Evolutionary conservation across 2,797 vertebrate genomes (phyloP).

Genomic region (Notolabrus celidotus): DNA sequence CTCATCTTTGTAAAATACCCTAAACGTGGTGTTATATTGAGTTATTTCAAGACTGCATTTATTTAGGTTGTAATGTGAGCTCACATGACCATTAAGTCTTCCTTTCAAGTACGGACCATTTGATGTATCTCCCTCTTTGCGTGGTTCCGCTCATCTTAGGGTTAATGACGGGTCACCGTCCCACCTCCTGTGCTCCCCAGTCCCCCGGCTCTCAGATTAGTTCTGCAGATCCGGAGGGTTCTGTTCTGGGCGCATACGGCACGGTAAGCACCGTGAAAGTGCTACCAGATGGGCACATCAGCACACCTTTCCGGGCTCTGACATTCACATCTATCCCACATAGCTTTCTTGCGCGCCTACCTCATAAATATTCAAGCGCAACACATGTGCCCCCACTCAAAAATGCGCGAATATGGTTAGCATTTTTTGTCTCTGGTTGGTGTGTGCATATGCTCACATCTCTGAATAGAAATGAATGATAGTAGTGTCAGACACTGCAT

Average conservation of each 20-base stretch:
- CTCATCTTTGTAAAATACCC: neutral
- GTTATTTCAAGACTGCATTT: neutral
- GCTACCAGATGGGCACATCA: conserved; percentile 83
- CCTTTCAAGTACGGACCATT: conserved; percentile 51
- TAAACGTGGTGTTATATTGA: neutral
- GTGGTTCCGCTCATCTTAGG: conserved; percentile 75
- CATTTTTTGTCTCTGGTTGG: conserved; percentile 44
- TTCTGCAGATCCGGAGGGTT: conserved; percentile 77
- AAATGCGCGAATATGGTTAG: conserved; percentile 65
- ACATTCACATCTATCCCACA: conserved; percentile 66
- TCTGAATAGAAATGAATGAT: conserved; percentile 63
- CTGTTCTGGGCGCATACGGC: conserved; percentile 74
- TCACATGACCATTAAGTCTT: neutral
- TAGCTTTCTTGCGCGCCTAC: conserved; percentile 56
- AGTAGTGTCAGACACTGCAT: conserved; percentile 65
- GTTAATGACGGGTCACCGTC: conserved; percentile 80
- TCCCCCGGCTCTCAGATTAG: conserved; percentile 73
- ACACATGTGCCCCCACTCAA: conserved; percentile 76
- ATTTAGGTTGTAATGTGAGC: neutral
- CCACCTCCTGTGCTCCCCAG: conserved; percentile 67
- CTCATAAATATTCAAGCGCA: conserved; percentile 84
- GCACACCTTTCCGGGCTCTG: conserved; percentile 80
- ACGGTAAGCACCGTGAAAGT: conserved; percentile 80
- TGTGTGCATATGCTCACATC: conserved; percentile 60
- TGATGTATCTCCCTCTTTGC: conserved; percentile 53